Evolutionary conservation across 2,888 invertebrate genomes (phyloP).

Genomic region (Acanthosepion lycidas): DNA sequence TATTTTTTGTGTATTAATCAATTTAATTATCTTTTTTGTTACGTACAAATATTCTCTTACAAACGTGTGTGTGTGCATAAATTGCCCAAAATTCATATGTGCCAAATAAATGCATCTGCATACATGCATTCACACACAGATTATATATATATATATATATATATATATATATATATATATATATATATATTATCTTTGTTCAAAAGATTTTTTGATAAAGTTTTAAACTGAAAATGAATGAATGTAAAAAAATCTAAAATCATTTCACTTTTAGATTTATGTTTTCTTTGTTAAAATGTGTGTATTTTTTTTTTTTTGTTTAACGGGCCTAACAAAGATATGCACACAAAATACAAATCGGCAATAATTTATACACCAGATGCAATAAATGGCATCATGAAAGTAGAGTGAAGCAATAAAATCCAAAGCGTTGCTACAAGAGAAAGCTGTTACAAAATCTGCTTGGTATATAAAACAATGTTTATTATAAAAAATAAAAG

Average conservation of each 20-base stretch:
- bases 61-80: too few relatives aligned
- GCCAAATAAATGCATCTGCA: background rate
- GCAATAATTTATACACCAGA: background rate
- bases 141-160: background rate
- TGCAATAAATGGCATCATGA: background rate
- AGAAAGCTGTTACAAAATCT: background rate
- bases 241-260: background rate
- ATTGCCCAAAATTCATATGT: too few relatives aligned
- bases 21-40: too few relatives aligned
- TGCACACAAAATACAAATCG: background rate
- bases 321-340: background rate
- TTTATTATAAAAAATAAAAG: background rate
- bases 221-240: background rate
- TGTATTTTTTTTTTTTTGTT: background rate
- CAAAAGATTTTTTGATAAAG: background rate
- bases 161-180: background rate
- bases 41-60: too few relatives aligned
- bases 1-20: too few relatives aligned
- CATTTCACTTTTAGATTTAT: background rate
- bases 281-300: background rate
- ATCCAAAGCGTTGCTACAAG: background rate
- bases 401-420: background rate
- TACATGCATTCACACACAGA: background rate
- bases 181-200: background rate
- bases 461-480: background rate